Conservation (phyloP, 2,888 invertebrate species). For the Parascotia fuliginaria region DNA sequence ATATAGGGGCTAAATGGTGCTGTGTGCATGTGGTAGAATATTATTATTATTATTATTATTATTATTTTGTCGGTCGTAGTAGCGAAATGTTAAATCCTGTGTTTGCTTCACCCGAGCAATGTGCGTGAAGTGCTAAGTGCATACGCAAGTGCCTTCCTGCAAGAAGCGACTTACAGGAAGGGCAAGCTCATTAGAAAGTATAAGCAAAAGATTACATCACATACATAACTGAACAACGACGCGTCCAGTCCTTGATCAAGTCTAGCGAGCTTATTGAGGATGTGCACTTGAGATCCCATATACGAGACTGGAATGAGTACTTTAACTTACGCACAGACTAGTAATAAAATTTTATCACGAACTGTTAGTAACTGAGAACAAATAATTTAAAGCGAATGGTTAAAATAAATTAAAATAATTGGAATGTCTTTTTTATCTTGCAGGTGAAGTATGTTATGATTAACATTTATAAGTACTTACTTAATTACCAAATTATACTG, state of each 20-base stretch:
- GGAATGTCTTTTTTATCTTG: constrained; percentile 26
- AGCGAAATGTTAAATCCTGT: constrained; percentile 38
- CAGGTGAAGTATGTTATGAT: background rate
- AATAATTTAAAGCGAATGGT: background rate
- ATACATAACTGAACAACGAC: constrained; percentile 46
- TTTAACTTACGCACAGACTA: background rate
- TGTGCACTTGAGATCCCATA: constrained; percentile 35
- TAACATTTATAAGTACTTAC: no score
- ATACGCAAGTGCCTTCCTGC: constrained; percentile 55
- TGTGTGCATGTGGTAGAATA: no score
- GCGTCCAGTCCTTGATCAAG: constrained; percentile 46
- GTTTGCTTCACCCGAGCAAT: constrained; percentile 29
- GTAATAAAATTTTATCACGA: background rate
- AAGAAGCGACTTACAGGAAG: constrained; percentile 58
- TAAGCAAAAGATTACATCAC: constrained; percentile 61
- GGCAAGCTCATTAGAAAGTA: constrained; percentile 66
- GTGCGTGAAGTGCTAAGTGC: constrained; percentile 47
- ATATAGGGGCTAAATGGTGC: no score
- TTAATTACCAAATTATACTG: background rate
- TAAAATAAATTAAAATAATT: no score
- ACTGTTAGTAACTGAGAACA: no score
- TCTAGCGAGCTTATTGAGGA: constrained; percentile 49
- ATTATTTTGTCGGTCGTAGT: no score
- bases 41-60: no score
- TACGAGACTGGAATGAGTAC: constrained; percentile 42